phyloP scores from a whole-genome alignment of 1,140 invertebrate species.

The Zaprionus inermis region DNA sequence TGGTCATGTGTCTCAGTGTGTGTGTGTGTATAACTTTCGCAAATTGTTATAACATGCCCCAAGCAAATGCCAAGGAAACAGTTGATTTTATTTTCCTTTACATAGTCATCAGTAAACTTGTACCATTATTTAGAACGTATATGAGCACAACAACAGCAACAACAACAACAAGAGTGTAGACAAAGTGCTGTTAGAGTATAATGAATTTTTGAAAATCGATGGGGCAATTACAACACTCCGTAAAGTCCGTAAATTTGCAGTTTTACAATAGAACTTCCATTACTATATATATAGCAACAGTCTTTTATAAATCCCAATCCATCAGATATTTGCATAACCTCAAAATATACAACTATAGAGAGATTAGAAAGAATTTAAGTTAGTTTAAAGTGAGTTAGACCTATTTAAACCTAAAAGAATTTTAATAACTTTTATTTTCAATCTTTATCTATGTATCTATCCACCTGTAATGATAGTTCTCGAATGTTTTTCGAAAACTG shows the following conservation, averaged over 20 bases:
- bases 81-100: slow-evolving; percentile 58
- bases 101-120: neutral
- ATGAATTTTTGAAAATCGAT: neutral
- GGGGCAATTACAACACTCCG: neutral
- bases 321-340: neutral
- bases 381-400: no score
- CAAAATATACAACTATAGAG: no score
- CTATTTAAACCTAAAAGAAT: no score
- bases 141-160: neutral
- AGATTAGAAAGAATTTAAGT: no score
- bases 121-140: neutral
- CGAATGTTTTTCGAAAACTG: no score
- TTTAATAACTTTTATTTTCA: no score
- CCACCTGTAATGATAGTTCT: no score
- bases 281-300: neutral
- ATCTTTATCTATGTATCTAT: no score
- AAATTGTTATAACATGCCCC: slow-evolving; percentile 60
- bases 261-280: neutral
- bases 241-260: no score
- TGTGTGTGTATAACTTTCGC: slow-evolving; percentile 43
- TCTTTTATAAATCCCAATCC: neutral
- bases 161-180: no score
- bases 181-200: neutral
- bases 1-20: slow-evolving; percentile 13
- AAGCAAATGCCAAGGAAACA: slow-evolving; percentile 55